Evolutionary conservation across 2,888 invertebrate genomes (phyloP).

Genomic region (Hesperia comma): DNA sequence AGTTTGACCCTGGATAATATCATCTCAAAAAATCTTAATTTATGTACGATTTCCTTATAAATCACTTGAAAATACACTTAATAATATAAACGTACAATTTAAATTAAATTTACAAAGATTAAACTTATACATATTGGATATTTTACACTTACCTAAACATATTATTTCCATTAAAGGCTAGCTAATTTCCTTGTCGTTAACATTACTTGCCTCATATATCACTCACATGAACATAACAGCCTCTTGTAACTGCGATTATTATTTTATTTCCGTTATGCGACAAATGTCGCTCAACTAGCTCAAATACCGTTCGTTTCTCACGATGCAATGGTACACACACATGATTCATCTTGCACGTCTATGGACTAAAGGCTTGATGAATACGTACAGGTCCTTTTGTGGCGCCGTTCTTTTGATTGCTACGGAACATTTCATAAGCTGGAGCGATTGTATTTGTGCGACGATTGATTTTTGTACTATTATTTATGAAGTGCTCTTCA

Average conservation of each 20-base stretch:
- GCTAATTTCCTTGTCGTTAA: neutral
- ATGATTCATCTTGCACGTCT: slow-evolving; percentile 33
- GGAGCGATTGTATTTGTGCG: slow-evolving; percentile 11
- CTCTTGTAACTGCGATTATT: slow-evolving; percentile 15
- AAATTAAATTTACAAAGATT: too few relatives aligned
- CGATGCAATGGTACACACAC: slow-evolving; percentile 24
- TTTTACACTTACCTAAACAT: too few relatives aligned
- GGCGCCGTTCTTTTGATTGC: slow-evolving; percentile 17
- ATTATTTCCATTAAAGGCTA: too few relatives aligned
- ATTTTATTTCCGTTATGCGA: slow-evolving; percentile 31
- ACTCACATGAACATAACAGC: slow-evolving; percentile 4
- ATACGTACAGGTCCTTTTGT: slow-evolving; percentile 31
- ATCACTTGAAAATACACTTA: too few relatives aligned
- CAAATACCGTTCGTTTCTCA: slow-evolving; percentile 34
- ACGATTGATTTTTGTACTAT: neutral
- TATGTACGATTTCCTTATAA: too few relatives aligned
- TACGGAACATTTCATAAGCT: slow-evolving; percentile 14
- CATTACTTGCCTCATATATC: neutral
- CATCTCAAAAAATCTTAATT: too few relatives aligned
- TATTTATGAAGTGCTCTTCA: neutral
- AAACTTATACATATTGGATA: too few relatives aligned
- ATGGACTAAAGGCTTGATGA: slow-evolving; percentile 12
- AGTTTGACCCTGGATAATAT: too few relatives aligned
- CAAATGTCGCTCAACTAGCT: slow-evolving; percentile 29
- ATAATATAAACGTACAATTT: too few relatives aligned